phyloP scores from a whole-genome alignment of 2,888 invertebrate genomes.

The Ennomos fuscantarius region DNA sequence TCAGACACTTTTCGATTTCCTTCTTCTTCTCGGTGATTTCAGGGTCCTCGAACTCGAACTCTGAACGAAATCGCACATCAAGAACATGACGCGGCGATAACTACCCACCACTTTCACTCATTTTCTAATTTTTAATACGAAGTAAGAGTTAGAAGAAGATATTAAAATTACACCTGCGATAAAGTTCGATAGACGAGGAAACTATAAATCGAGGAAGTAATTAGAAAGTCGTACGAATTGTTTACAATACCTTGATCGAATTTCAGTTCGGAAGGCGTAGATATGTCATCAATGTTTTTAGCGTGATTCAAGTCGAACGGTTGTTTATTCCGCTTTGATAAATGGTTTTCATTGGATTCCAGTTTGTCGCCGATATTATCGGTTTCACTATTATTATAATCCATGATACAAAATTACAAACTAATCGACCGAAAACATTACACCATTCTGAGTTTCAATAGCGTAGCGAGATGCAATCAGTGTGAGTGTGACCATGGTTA shows the following conservation, averaged over 20 bases:
- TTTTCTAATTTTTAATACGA: constrained; percentile 18
- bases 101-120: constrained; percentile 50
- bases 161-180: constrained; percentile 18
- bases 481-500: too few species aligned
- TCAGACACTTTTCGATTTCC: constrained; percentile 85
- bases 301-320: constrained; percentile 66
- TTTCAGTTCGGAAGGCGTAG: constrained; percentile 87
- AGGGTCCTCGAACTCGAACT: constrained; percentile 86
- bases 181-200: constrained; percentile 26
- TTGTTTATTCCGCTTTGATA: constrained; percentile 55
- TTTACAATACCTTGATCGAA: constrained; percentile 88
- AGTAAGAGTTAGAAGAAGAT: not conserved
- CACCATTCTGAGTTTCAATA: constrained; percentile 56
- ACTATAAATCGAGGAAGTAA: constrained; percentile 44
- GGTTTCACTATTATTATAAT: constrained; percentile 64
- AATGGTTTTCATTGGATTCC: constrained; percentile 69
- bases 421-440: constrained; percentile 75
- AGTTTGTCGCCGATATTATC: constrained; percentile 61
- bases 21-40: constrained; percentile 86
- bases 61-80: constrained; percentile 46
- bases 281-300: constrained; percentile 83
- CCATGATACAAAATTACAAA: constrained; percentile 69
- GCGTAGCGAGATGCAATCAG: constrained; percentile 57
- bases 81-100: constrained; percentile 33
- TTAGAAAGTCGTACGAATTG: constrained; percentile 52